Percentiles rank a stretch among this genome's conserved stretches.
Evolutionary conservation across 2,113 vertebrate species (phyloP).

Genomic region (Phyllopteryx taeniolatus): DNA sequence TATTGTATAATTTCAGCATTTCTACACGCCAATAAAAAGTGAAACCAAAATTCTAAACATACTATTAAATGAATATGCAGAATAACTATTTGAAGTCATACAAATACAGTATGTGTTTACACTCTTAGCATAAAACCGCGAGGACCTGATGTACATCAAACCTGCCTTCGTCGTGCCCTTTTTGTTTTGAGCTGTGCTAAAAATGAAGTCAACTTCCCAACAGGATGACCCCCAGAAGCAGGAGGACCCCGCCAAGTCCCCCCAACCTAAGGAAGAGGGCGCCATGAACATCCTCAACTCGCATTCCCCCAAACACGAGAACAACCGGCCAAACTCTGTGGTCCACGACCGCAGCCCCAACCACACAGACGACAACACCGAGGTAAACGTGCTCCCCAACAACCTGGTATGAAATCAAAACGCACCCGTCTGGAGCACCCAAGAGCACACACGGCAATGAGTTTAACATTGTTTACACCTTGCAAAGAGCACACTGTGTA

Average conservation of each 20-base stretch:
- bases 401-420: conserved; percentile 81
- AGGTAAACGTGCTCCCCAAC: conserved; percentile 89
- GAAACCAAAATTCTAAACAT: too few relatives aligned
- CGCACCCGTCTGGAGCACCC: background rate
- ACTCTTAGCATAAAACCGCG: too few relatives aligned
- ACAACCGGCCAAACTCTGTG: conserved; percentile 69
- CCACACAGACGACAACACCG: conserved; percentile 68
- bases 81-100: too few relatives aligned
- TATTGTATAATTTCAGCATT: too few relatives aligned
- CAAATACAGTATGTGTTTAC: too few relatives aligned
- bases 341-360: conserved; percentile 65
- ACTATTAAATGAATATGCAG: too few relatives aligned
- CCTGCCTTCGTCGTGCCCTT: background rate
- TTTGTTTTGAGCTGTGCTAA: background rate
- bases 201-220: conserved; percentile 17
- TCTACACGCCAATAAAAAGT: too few relatives aligned
- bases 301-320: conserved; percentile 83
- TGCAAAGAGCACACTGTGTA: conserved; percentile 19
- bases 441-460: background rate
- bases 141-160: background rate
- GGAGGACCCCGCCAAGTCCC: conserved; percentile 84
- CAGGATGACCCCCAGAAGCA: conserved; percentile 86
- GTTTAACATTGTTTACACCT: background rate
- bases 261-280: conserved; percentile 86
- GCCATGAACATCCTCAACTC: conserved; percentile 89